Evolutionary conservation across 2,888 invertebrate species (phyloP), one percentile per base, ranked within the genome.

Genomic region (Polia nebulosa): DNA sequence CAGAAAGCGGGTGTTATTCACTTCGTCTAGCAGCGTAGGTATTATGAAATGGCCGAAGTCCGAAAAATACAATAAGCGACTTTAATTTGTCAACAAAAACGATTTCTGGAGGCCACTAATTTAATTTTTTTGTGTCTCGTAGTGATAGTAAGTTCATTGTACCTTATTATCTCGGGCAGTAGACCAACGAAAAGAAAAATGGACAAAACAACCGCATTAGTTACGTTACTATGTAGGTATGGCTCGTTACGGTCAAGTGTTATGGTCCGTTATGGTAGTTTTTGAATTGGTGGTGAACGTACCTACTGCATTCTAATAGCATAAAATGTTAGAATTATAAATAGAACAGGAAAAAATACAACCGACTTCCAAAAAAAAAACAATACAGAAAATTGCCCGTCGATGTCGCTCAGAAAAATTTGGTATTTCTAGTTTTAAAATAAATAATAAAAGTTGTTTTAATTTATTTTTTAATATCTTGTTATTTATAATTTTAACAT

Each of bases 121-220:
- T 55, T 29, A 9, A 17, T n/a, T 32, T 51, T 49, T 69, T 60
- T 29, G 32, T 15, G 25, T 57, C 9, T 59, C 5, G 25, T 56
- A 2, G 25, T 34, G 59, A 73, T 76, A 70, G 13, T 15, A 41
- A 77, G 73, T 70, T 60, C 77, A 60, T 17, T 45, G 77, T 11
- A 56, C 61, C 22, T 11, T 2, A 20, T 29, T 61, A 45, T 73
- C 27, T 59, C 32, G 67, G 39, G 32, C 27, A 75, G 76, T 75
- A 53, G 57, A 58, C 32, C 76, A 75, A 29, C 8, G 11, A 39
- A 17, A 34, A 27, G 0, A 57, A 75, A 62, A 17, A 17, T 7
- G 57, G 15, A 22, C 27, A 22, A 27, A 75, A 45, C 44, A 36
- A 29, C 11, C 17, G 49, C 15, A 41, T 32, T 29, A 0, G 17